Conservation (phyloP, 1,140 invertebrate species). For the Lasioglossum albipes region DNA sequence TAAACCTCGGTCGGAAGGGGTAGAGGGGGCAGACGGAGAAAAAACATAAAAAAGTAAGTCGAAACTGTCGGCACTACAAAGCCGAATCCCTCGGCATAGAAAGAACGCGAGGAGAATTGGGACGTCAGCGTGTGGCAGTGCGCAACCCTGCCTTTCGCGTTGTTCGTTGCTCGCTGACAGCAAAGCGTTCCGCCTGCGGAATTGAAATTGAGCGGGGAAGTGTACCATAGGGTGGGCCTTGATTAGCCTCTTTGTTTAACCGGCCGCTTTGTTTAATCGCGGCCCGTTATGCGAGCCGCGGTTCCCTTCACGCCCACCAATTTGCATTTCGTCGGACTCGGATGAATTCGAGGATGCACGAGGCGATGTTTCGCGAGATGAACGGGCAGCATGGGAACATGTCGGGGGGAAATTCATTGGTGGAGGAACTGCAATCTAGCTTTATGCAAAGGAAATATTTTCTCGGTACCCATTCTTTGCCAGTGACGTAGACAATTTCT, state of each 20-base stretch:
- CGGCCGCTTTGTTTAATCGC: conserved; percentile 47
- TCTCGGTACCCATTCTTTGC: too few relatives aligned
- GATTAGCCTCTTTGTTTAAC: conserved; percentile 61
- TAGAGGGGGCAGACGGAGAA: neutral
- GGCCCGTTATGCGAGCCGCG: conserved; percentile 21
- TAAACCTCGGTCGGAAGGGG: neutral
- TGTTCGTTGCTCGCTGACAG: conserved; percentile 22
- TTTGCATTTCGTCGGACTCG: conserved; percentile 7
- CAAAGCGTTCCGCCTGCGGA: conserved; percentile 44
- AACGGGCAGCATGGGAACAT: neutral
- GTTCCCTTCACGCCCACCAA: conserved; percentile 21
- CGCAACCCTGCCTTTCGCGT: conserved; percentile 26
- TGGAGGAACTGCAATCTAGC: too few relatives aligned
- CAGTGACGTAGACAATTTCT: too few relatives aligned
- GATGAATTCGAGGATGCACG: too few relatives aligned
- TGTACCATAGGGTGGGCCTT: conserved; percentile 18
- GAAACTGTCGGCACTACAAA: conserved; percentile 36
- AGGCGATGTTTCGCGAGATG: neutral
- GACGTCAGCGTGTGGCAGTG: conserved; percentile 46
- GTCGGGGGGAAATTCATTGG: too few relatives aligned
- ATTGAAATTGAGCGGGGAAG: conserved; percentile 52
- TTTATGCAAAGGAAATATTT: too few relatives aligned
- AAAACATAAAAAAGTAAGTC: neutral
- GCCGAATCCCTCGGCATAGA: conserved; percentile 14
- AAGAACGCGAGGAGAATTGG: conserved; percentile 52